Percentiles rank a stretch among this genome's conserved stretches.
phyloP scores from a whole-genome alignment of 2,113 vertebrate species.

The Crypturellus undulatus region DNA sequence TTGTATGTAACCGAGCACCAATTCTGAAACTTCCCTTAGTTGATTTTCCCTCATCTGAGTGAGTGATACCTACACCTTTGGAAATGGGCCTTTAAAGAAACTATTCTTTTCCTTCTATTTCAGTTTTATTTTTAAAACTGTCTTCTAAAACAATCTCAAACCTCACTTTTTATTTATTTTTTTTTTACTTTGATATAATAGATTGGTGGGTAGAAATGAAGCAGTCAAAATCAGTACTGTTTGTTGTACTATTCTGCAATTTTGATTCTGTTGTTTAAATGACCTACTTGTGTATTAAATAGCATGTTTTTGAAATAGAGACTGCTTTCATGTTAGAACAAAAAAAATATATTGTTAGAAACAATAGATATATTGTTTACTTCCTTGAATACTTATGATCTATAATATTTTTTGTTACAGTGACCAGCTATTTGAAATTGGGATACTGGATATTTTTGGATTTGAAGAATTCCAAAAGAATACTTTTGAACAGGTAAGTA shows the following conservation, averaged over 20 bases:
- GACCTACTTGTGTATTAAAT: neutral
- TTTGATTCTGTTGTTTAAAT: neutral
- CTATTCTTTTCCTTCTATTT: neutral
- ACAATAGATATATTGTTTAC: neutral
- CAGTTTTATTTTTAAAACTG: neutral
- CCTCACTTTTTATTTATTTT: neutral
- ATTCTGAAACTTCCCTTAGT: neutral
- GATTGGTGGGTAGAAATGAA: neutral
- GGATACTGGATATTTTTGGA: constrained; percentile 93
- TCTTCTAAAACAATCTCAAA: neutral
- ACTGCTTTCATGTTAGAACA: neutral
- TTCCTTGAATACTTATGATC: constrained; percentile 7
- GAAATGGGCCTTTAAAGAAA: neutral
- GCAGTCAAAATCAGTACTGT: neutral
- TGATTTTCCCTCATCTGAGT: neutral
- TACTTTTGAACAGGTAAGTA: constrained; percentile 90
- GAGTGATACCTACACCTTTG: neutral
- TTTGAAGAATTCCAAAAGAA: constrained; percentile 95
- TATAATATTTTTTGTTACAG: constrained; percentile 66
- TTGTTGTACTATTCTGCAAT: neutral
- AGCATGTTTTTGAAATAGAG: neutral
- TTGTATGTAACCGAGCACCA: neutral
- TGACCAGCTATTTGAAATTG: constrained; percentile 85
- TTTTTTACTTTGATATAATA: neutral
- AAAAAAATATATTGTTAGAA: neutral